Evolutionary conservation across 2,797 vertebrate species (phyloP).

Genomic region (Limosa lapponica): DNA sequence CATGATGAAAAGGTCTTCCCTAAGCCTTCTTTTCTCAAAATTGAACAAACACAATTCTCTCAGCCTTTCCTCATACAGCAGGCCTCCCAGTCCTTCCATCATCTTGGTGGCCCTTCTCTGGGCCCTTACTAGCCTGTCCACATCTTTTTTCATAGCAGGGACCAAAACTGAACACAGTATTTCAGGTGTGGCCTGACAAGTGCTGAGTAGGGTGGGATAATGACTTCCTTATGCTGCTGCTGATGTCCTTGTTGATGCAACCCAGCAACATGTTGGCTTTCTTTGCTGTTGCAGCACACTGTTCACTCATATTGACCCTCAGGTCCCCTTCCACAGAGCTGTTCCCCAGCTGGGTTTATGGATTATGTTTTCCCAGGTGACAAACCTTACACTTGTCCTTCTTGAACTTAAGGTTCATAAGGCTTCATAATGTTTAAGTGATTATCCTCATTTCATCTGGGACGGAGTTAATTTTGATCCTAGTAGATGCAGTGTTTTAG

Average conservation of each 20-base stretch:
- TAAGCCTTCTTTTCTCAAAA: neutral
- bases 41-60: neutral
- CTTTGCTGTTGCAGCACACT: neutral
- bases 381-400: neutral
- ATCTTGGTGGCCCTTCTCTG: neutral
- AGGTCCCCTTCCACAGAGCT: neutral
- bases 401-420: neutral
- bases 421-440: neutral
- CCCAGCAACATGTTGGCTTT: neutral
- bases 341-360: neutral
- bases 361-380: neutral
- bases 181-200: neutral
- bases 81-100: neutral
- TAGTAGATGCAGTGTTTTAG: neutral
- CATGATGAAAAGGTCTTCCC: neutral
- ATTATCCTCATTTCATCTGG: neutral
- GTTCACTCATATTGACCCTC: neutral
- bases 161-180: neutral
- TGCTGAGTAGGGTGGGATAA: neutral
- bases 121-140: no score
- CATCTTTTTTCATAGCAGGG: neutral
- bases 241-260: neutral
- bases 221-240: neutral
- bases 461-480: neutral
- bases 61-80: neutral